Evolutionary conservation across 2,113 vertebrate species (phyloP).

Genomic region (Thalassarche chlororhynchos): DNA sequence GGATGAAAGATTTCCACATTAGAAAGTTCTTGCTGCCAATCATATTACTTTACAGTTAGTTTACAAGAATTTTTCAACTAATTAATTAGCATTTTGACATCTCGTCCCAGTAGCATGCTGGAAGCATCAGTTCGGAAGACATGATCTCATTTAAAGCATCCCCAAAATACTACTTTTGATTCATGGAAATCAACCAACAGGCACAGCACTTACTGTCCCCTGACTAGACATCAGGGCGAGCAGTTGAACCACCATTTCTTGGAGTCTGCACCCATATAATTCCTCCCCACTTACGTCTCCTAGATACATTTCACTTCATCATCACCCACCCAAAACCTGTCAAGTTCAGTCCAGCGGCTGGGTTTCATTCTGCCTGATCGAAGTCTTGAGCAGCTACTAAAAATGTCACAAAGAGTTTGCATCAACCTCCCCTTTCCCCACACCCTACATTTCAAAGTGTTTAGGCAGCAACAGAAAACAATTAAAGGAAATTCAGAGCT

Average conservation of each 20-base stretch:
- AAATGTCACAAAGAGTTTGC: constrained; percentile 37
- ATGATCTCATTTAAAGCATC: neutral
- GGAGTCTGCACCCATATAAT: neutral
- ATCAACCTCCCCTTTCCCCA: constrained; percentile 30
- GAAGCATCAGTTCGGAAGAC: neutral
- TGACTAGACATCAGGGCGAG: neutral
- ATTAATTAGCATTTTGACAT: neutral
- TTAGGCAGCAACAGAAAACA: constrained; percentile 51
- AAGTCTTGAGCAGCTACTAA: constrained; percentile 3
- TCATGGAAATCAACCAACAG: neutral
- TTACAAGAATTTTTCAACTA: neutral
- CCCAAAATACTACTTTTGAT: neutral
- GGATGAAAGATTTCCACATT: neutral
- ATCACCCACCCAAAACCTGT: neutral
- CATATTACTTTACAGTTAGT: neutral
- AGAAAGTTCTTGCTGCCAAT: neutral
- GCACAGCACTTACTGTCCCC: neutral
- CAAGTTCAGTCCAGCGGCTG: neutral
- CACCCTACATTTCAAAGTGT: constrained; percentile 62
- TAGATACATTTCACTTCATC: neutral
- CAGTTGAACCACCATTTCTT: neutral
- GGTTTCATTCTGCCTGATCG: neutral
- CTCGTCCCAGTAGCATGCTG: neutral
- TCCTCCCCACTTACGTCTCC: neutral
- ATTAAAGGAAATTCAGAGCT: constrained; percentile 58